Evolutionary conservation across 2,888 invertebrate species (phyloP).

Genomic region (Homarus gammarus): DNA sequence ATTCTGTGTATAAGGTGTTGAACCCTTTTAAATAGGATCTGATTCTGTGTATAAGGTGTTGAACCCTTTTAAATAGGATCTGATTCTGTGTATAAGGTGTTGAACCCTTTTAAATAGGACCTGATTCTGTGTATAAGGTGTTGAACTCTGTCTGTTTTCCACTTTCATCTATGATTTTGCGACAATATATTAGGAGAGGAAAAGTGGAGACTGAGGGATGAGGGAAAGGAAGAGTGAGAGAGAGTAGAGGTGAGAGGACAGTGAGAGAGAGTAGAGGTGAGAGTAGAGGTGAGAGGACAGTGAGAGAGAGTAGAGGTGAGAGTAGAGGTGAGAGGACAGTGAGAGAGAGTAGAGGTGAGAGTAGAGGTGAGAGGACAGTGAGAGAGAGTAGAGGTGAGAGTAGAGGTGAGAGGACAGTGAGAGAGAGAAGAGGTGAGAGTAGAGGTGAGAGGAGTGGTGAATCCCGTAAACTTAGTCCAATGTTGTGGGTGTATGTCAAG

Average conservation of each 20-base stretch:
- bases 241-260: background rate
- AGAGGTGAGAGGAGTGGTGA: background rate
- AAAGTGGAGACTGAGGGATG: background rate
- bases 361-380: too few relatives aligned
- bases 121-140: too few relatives aligned
- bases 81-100: background rate
- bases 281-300: too few relatives aligned
- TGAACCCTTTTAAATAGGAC: too few relatives aligned
- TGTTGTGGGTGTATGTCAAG: slow-evolving; percentile 14
- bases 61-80: background rate
- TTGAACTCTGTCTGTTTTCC: too few relatives aligned
- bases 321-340: background rate
- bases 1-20: background rate
- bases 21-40: background rate
- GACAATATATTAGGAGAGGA: background rate
- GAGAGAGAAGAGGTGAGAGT: background rate
- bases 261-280: background rate
- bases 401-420: background rate
- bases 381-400: background rate
- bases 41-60: background rate
- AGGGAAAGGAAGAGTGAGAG: too few relatives aligned
- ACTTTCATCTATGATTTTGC: too few relatives aligned
- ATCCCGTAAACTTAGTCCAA: background rate
- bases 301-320: background rate
- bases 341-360: background rate